phyloP scores from a whole-genome alignment of 1,140 invertebrate genomes.

The Drosophila tropicalis region DNA sequence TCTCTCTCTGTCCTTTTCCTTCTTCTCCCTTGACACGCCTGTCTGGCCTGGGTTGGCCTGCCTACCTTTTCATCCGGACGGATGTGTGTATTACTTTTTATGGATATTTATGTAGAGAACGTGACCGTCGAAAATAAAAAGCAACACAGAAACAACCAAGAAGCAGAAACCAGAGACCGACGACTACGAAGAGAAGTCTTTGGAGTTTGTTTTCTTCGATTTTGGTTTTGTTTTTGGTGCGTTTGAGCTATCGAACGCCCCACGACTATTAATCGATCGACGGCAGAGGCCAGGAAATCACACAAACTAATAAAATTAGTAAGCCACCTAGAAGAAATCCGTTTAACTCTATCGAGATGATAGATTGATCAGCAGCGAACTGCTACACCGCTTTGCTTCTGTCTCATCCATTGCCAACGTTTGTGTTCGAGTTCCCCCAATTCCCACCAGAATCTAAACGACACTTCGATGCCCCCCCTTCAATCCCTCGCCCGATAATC shows the following conservation, averaged over 20 bases:
- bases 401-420: no score
- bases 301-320: neutral
- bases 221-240: conserved; percentile 1
- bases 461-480: no score
- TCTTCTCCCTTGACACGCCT: neutral
- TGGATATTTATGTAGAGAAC: conserved; percentile 14
- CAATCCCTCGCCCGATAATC: neutral
- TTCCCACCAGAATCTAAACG: neutral
- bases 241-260: neutral
- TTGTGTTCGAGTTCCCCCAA: neutral
- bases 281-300: neutral
- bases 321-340: neutral
- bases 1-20: neutral
- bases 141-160: neutral
- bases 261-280: conserved; percentile 8
- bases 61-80: conserved; percentile 9
- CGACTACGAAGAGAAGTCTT: conserved; percentile 11
- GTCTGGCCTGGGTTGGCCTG: neutral
- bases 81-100: conserved; percentile 14
- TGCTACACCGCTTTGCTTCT: no score
- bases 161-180: conserved; percentile 3
- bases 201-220: neutral
- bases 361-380: no score
- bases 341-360: neutral
- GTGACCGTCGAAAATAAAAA: conserved; percentile 11